Evolutionary conservation across 2,797 vertebrate species (phyloP).

Genomic region (Hozukius guyotensis): DNA sequence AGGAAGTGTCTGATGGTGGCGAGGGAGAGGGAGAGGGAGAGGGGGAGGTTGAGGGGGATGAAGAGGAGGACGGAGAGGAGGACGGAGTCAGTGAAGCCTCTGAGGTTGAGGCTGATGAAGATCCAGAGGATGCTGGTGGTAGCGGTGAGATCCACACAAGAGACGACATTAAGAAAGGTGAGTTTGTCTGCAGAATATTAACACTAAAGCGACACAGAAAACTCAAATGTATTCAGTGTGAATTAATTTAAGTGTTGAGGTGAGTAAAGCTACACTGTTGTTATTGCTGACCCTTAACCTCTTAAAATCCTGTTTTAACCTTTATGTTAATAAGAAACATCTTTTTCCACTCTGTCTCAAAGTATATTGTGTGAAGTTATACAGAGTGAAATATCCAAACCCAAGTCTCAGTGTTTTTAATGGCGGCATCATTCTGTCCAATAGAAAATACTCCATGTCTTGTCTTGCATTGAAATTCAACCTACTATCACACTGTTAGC

Average conservation of each 20-base stretch:
- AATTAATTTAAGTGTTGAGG: background rate
- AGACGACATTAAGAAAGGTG: constrained; percentile 73
- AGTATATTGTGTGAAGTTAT: no score
- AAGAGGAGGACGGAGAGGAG: background rate
- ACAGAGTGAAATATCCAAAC: no score
- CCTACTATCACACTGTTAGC: no score
- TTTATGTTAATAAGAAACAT: no score
- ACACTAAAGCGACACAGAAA: background rate
- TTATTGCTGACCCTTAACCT: no score
- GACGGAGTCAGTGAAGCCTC: background rate
- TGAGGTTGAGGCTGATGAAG: background rate
- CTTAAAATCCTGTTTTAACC: no score
- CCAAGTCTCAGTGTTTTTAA: no score
- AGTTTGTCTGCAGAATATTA: background rate
- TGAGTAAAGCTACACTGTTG: no score
- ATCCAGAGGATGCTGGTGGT: background rate
- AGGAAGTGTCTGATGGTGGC: background rate
- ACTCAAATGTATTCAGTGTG: background rate
- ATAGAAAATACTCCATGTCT: no score
- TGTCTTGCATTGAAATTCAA: no score
- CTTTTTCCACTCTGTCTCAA: no score
- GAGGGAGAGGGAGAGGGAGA: background rate
- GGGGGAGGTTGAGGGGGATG: background rate
- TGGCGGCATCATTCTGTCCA: no score
- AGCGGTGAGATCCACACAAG: constrained; percentile 30